These are phyloP conservation scores for Acromyrmex heyeri DNA, from an alignment of 1,140 invertebrate species.

Conservation along the genomic window DNA sequence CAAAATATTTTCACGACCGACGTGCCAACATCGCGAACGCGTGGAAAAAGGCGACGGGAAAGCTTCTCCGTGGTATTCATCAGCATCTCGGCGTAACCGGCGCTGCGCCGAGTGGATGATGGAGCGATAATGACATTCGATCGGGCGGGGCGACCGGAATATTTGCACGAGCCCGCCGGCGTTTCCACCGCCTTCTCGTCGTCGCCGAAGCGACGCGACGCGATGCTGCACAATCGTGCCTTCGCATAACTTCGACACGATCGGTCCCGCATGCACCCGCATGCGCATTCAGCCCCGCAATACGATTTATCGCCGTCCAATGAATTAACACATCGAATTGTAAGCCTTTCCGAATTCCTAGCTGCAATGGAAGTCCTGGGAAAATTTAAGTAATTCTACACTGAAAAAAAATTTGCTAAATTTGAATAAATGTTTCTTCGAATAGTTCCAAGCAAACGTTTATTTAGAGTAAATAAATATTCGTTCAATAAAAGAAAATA, in stretches of 20 bases:
- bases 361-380: not conserved
- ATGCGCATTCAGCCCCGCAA: constrained; percentile 6
- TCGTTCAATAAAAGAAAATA: too few species aligned
- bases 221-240: constrained; percentile 39
- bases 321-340: constrained; percentile 43
- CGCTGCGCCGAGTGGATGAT: constrained; percentile 46
- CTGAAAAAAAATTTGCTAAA: too few species aligned
- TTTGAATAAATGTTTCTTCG: too few species aligned
- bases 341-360: not conserved
- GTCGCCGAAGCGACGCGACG: not conserved
- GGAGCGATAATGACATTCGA: constrained; percentile 61
- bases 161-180: constrained; percentile 39
- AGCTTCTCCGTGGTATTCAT: constrained; percentile 34
- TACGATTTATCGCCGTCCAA: constrained; percentile 31
- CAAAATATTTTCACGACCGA: constrained; percentile 53
- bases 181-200: constrained; percentile 32
- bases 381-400: not conserved
- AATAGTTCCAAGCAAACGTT: too few species aligned
- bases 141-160: constrained; percentile 15
- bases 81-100: not conserved
- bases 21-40: constrained; percentile 5
- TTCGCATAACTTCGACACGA: constrained; percentile 51
- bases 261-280: constrained; percentile 53
- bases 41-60: not conserved
- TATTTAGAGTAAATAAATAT: too few species aligned